Evolutionary conservation across 2,113 vertebrate genomes (phyloP).

Genomic region (Megaceryle torquata): DNA sequence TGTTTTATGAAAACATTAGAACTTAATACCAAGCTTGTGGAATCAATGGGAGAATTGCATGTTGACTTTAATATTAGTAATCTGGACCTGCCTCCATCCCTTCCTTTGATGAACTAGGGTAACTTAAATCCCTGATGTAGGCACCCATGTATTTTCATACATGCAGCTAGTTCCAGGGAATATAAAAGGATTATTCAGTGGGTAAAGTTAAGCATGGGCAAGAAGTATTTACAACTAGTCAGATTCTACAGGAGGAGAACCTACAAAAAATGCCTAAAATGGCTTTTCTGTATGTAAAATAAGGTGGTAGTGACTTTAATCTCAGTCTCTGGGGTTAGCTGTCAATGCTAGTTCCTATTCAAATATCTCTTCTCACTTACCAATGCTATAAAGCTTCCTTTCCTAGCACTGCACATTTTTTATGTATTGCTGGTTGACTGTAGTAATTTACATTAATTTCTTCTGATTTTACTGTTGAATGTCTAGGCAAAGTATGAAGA

Average conservation of each 20-base stretch:
- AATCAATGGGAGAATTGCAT: neutral
- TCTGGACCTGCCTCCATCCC: neutral
- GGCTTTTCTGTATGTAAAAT: constrained; percentile 6
- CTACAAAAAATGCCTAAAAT: constrained; percentile 3
- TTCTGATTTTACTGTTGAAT: neutral
- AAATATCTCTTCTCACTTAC: neutral
- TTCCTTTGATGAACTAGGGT: neutral
- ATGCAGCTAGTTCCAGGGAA: neutral
- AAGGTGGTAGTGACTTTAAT: neutral
- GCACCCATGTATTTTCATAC: neutral
- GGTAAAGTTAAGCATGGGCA: neutral
- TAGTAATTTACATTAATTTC: neutral
- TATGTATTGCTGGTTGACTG: neutral
- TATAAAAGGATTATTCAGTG: neutral
- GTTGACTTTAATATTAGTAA: neutral
- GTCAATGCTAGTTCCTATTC: neutral
- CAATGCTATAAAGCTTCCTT: neutral
- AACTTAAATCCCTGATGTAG: neutral
- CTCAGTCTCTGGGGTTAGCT: neutral
- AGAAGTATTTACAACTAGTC: neutral
- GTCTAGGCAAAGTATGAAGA: neutral
- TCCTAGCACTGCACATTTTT: neutral
- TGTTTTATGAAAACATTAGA: neutral
- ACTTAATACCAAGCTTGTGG: neutral
- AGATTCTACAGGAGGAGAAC: neutral